These are phyloP conservation scores for Pterostichus madidus DNA, from an alignment of 2,888 invertebrate species.

Conservation along the genomic window DNA sequence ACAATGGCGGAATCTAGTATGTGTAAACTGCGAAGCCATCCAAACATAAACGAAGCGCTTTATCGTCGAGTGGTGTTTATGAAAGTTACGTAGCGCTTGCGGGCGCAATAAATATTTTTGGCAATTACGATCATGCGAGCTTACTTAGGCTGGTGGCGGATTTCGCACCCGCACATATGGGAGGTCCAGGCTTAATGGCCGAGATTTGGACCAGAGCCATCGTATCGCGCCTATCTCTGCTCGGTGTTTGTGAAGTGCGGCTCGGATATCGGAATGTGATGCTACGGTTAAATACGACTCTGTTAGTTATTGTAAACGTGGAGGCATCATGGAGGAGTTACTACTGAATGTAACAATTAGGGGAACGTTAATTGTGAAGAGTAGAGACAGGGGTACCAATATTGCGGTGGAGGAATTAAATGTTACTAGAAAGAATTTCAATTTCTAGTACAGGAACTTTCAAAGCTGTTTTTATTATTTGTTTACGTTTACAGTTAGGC, in stretches of 20 bases:
- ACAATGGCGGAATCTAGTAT: too few species aligned
- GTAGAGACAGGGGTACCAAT: neutral
- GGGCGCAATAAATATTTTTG: conserved; percentile 22
- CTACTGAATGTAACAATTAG: conserved; percentile 5
- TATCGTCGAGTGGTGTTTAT: neutral
- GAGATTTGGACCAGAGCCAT: conserved; percentile 10
- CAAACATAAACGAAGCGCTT: neutral
- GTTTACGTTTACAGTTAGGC: too few species aligned
- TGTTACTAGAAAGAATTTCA: too few species aligned
- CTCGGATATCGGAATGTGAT: neutral
- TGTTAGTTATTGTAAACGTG: neutral
- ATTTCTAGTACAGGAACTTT: too few species aligned
- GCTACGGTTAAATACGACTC: too few species aligned
- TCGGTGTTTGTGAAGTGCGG: neutral
- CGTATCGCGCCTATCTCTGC: neutral
- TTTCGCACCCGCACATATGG: neutral
- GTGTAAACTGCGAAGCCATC: too few species aligned
- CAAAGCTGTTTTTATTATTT: too few species aligned
- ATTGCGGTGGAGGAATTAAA: too few species aligned
- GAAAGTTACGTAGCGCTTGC: neutral
- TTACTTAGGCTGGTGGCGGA: neutral
- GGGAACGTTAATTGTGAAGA: neutral
- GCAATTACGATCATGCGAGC: conserved; percentile 19
- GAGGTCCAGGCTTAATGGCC: neutral
- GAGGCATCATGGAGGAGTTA: neutral